Percentiles rank a stretch among this genome's conserved stretches.
These are phyloP conservation scores for Notothenia coriiceps DNA, from an alignment of 2,113 vertebrate species.

Conservation along the genomic window DNA sequence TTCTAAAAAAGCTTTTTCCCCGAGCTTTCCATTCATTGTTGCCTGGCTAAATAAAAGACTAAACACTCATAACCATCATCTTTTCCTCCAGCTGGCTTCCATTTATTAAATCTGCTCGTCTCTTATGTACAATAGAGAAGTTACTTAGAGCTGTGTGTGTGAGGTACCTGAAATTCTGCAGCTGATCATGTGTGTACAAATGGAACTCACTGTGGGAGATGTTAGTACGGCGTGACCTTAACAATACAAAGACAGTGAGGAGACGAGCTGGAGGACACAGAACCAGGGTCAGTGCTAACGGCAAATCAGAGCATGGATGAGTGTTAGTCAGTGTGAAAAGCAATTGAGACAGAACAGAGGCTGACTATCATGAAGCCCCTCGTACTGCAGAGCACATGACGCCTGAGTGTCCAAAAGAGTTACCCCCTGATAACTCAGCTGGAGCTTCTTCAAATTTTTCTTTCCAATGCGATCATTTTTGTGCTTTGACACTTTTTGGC, in stretches of 20 bases:
- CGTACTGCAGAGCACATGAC: slow-evolving; percentile 33
- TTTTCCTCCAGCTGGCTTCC: slow-evolving; percentile 41
- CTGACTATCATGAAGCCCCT: slow-evolving; percentile 35
- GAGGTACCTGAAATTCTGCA: slow-evolving; percentile 6
- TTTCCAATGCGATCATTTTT: not conserved
- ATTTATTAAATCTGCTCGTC: slow-evolving; percentile 31
- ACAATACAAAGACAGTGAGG: slow-evolving; percentile 13
- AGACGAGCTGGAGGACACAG: not conserved
- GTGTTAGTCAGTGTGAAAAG: slow-evolving; percentile 31
- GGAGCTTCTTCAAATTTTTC: not conserved
- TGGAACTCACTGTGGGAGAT: slow-evolving; percentile 1
- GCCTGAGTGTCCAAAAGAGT: slow-evolving; percentile 19
- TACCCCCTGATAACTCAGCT: slow-evolving; percentile 20
- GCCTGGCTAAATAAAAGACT: slow-evolving; percentile 46
- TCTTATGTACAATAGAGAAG: slow-evolving; percentile 7
- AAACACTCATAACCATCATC: slow-evolving; percentile 51
- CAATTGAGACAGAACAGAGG: slow-evolving; percentile 30
- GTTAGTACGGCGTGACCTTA: slow-evolving; percentile 20
- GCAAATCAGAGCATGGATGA: slow-evolving; percentile 12
- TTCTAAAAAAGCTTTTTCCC: slow-evolving; percentile 55
- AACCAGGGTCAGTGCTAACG: slow-evolving; percentile 24
- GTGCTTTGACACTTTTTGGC: not conserved
- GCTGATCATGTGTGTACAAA: slow-evolving; percentile 5
- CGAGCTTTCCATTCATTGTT: slow-evolving; percentile 42
- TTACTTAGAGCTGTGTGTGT: slow-evolving; percentile 30